These are phyloP conservation scores for Coregonus sp. DNA, from an alignment of 2,797 vertebrate species.

Conservation along the genomic window DNA sequence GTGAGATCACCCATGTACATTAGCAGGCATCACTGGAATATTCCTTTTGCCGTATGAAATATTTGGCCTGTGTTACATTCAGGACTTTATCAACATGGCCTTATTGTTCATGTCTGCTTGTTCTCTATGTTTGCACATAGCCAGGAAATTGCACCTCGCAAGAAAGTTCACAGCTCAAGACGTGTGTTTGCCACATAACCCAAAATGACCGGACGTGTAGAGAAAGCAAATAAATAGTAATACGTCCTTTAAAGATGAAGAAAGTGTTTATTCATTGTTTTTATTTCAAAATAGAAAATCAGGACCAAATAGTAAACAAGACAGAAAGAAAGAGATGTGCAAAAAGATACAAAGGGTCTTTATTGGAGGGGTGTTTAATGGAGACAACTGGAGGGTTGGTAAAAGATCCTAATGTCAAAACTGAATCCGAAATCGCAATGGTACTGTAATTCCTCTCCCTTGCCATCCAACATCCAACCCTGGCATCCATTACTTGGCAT, in stretches of 20 bases:
- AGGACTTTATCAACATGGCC: background rate
- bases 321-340: background rate
- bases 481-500: conserved; percentile 55
- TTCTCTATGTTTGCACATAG: conserved; percentile 50
- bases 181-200: conserved; percentile 74
- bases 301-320: background rate
- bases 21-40: background rate
- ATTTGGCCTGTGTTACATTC: background rate
- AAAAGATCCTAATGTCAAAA: background rate
- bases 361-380: background rate
- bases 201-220: conserved; percentile 66
- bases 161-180: conserved; percentile 76
- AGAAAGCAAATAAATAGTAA: no score
- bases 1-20: background rate
- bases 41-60: background rate
- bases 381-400: background rate
- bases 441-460: conserved; percentile 38
- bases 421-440: background rate
- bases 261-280: no score
- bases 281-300: no score
- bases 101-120: background rate
- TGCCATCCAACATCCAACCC: conserved; percentile 39
- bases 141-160: conserved; percentile 76
- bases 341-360: background rate
- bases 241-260: no score